Evolutionary conservation across 1,140 invertebrate species (phyloP), one percentile per base, ranked within the genome.

Genomic region (Polyergus mexicanus): DNA sequence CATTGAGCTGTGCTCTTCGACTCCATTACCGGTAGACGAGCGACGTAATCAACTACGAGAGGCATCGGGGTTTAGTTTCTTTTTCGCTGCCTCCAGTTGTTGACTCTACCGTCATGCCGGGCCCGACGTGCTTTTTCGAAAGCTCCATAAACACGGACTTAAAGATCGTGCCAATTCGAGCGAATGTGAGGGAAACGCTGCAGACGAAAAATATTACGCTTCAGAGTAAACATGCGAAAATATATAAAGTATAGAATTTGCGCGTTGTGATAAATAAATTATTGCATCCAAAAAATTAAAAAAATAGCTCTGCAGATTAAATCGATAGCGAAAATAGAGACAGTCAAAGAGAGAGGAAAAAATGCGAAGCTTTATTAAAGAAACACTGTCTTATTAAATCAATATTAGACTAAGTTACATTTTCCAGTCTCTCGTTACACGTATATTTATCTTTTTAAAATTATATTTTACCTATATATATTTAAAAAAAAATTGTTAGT

Each of bases 1-100:
- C 47, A 74, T 74, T 56, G 38, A 19, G 41, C 54, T 62, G 28
- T 51, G 69, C 78, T 83, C 78, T 69, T 80, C 54, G 68, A 83
- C 78, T 74, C 78, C 78, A 83, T 83, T 83, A 83, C 68, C 54
- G 68, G 38, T 56, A 83, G 68, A 74, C 78, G 78, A 83, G 38
- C 38, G 78, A 83, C 35, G 77, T 69, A 69, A 80, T 65, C 78
- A 83, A 83, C 68, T 74, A 74, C 38, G 78, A 83, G 78, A 83
- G 78, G 68, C 25, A 81, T 10, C 66, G 38, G 19, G 38, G 38
- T 72, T 60, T 81, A 51, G 66, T 58, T 74, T 81, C 78, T 83
- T 83, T 83, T 83, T 83, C 78, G 68, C n/a, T 74, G 38, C 56
- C 68, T 83, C 54, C 54, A 83, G 78, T 83, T 83, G 78, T 83